phyloP scores from a whole-genome alignment of 2,113 vertebrate genomes.

The Saccopteryx bilineata region DNA sequence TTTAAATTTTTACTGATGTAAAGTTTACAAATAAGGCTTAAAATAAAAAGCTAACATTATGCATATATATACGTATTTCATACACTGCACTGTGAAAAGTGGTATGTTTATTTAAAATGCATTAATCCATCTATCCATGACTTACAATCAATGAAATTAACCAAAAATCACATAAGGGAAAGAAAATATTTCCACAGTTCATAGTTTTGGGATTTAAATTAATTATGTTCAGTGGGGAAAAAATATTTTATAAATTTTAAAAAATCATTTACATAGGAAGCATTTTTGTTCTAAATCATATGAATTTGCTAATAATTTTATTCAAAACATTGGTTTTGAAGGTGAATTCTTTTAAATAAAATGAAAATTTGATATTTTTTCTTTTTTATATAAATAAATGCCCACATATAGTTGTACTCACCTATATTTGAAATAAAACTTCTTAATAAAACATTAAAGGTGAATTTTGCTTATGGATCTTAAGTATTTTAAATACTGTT shows the following conservation, averaged over 20 bases:
- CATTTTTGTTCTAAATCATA: neutral
- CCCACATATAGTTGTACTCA: neutral
- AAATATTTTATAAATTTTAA: neutral
- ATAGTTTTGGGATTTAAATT: neutral
- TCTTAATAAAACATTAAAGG: neutral
- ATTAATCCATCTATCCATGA: neutral
- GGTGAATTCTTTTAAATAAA: neutral
- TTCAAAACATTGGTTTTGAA: neutral
- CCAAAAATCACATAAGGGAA: neutral
- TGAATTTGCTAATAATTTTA: neutral
- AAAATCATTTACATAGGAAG: neutral
- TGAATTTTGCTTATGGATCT: neutral
- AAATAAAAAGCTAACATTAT: neutral
- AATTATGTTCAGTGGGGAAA: neutral
- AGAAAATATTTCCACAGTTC: neutral
- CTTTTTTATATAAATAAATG: constrained; percentile 7
- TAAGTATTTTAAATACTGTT: neutral
- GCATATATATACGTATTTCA: neutral
- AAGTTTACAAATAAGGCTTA: neutral
- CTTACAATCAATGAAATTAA: constrained; percentile 17
- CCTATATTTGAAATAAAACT: neutral
- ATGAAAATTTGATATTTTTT: neutral
- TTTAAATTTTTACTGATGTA: too few relatives aligned
- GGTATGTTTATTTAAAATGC: neutral
- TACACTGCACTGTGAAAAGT: neutral